phyloP scores from a whole-genome alignment of 1,140 invertebrate genomes.

The Luehdorfia chinensis region DNA sequence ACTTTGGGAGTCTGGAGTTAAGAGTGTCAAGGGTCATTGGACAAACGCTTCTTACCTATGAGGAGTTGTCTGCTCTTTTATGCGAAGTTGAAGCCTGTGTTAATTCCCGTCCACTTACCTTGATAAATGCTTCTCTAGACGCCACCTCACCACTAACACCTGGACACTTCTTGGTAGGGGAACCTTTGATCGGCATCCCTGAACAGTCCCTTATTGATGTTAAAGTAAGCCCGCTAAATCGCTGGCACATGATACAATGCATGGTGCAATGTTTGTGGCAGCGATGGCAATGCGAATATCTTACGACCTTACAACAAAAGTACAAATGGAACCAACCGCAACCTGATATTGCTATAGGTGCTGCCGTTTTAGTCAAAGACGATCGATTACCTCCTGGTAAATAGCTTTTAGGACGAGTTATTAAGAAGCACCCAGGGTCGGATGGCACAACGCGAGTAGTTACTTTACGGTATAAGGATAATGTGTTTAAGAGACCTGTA shows the following conservation, averaged over 20 bases:
- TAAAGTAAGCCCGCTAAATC: slow-evolving; percentile 9
- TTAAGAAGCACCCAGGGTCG: slow-evolving; percentile 20
- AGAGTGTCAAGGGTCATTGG: not conserved
- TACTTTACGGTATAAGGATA: slow-evolving; percentile 20
- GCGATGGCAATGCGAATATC: slow-evolving; percentile 22
- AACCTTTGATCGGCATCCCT: slow-evolving; percentile 5
- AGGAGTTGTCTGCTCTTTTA: not conserved
- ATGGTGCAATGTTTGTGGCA: slow-evolving; percentile 24
- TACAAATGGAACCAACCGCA: slow-evolving; percentile 22
- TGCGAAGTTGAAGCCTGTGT: not conserved
- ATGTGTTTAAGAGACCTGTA: slow-evolving; percentile 21
- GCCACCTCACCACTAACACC: too few relatives aligned
- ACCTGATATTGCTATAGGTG: slow-evolving; percentile 19
- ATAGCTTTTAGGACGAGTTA: slow-evolving; percentile 15
- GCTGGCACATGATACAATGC: slow-evolving; percentile 20
- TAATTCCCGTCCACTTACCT: not conserved
- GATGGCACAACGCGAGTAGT: slow-evolving; percentile 23
- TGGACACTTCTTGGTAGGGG: not conserved
- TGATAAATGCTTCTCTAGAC: not conserved
- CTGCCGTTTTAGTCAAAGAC: slow-evolving; percentile 24
- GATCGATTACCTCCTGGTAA: slow-evolving; percentile 3
- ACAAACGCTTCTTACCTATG: not conserved
- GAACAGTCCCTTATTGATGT: slow-evolving; percentile 5
- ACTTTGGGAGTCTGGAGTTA: slow-evolving; percentile 25
- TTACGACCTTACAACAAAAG: slow-evolving; percentile 16